Base-by-base conservation (phyloP, 2,888 invertebrate species). In the Chrysotoxum bicinctum region DNA sequence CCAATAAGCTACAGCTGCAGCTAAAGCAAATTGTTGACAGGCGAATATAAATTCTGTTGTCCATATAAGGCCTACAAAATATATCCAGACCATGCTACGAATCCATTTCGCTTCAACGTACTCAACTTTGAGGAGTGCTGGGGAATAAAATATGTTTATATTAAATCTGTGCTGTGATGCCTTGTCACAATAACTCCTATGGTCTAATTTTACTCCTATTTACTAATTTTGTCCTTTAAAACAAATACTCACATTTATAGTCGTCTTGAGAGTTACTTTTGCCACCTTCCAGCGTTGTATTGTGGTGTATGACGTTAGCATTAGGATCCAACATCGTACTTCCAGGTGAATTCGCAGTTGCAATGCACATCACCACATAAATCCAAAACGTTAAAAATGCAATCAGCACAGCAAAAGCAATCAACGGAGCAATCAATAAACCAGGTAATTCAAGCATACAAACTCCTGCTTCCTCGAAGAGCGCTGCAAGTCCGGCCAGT, bases 1-100 rank as follows among this genome's bases (percentile, higher is more conserved):
- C 98, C 98, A 99, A 89, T 95, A 96, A 0, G 98, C 97, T 1
- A 98, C 98, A 21, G 98, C 95, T 12, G 98, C 98, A 19, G 98
- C 97, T 85, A 98, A 95, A 2, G 98, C 96, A 95, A 98, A 97
- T 91, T 97, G 97, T 91, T 98, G 98, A 90, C 98, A 98, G 14
- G 97, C 98, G 88, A 98, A 95, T 88, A 98, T 97, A 90, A 98
- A 98, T 93, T 99, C 98, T 30, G 97, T 95, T 12, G 96, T 95
- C 98, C 98, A 99, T 87, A 99, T 94, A 23, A 98, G 93, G 50
- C 97, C 98, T 66, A 98, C 94, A 19, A 97, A 93, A 90, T 98
- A 97, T 88, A 98, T 95, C 97, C 98, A 98, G 96, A 98, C 97
- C 96, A 98, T 96, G 89, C 97, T 97, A 89, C 96, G 96, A 40